Evolutionary conservation across 2,797 vertebrate genomes (phyloP), one percentile per base, ranked within the genome.

Genomic region (Thripadectes ignobilis): DNA sequence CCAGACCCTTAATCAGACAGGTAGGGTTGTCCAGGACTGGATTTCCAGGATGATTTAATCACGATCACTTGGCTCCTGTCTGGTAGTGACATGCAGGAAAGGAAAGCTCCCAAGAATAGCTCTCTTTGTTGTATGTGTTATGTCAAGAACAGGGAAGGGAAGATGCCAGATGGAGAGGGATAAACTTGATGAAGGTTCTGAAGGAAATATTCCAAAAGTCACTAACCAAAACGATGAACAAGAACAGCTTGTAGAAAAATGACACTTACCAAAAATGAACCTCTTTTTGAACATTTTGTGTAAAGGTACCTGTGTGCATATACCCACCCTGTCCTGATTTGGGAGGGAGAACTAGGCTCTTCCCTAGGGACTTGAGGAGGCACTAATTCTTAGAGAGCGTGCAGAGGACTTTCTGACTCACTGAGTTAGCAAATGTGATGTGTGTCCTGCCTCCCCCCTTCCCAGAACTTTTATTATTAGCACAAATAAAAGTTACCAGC

Each of bases 381-480:
- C 62, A 15, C 52, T 68, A 29, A 11, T 85, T 90, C 51, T 36
- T 14, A 79, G 43, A 66, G 61, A 58, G 58, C 22, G 2, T 4
- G 3, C 3, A 52, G 83, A 48, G 34, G 24, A 20, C 78, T 57
- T 91, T 72, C 84, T 88, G 93, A 71, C 65, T 94, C 65, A 72
- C 30, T 51, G 91, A 72, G 67, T 85, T 94, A 66, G 55, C 85
- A 68, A 93, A 83, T 46, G 81, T 17, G 78, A 55, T 75, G 63
- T 3, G 0, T 77, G 65, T 77, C 75, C 67, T 91, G 92, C 58
- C 69, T 85, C 89, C 57, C 57, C 3, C 46, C 63, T 62, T 45
- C 27, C 51, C 72, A 22, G 51, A 89, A 77, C 87, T 95, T 93
- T 81, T 86, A 74, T 83, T 87, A 72, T 96, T 94, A 96, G 89